phyloP scores from a whole-genome alignment of 2,888 invertebrate genomes.

The Idaea biselata region DNA sequence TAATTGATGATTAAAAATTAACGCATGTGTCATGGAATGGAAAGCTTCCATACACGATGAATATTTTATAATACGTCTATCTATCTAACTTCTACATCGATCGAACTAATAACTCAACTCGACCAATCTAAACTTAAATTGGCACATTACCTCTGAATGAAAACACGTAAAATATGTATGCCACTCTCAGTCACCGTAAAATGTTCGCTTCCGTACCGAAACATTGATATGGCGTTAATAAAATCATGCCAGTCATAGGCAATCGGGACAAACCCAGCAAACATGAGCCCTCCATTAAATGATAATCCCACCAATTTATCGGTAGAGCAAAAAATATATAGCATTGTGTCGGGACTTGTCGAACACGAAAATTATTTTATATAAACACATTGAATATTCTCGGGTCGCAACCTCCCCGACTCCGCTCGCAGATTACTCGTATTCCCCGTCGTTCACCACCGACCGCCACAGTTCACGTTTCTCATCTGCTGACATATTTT shows the following conservation, averaged over 20 bases:
- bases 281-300: constrained; percentile 81
- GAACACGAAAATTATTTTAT: constrained; percentile 80
- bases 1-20: constrained; percentile 56
- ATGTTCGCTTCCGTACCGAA: constrained; percentile 53
- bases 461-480: constrained; percentile 44
- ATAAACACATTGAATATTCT: constrained; percentile 79
- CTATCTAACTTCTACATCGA: constrained; percentile 45
- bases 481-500: constrained; percentile 79
- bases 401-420: constrained; percentile 61
- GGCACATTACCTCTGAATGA: constrained; percentile 61
- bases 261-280: constrained; percentile 72
- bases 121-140: constrained; percentile 59
- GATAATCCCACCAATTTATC: constrained; percentile 80
- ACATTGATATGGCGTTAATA: constrained; percentile 72
- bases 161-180: constrained; percentile 59
- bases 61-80: constrained; percentile 61
- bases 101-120: constrained; percentile 63
- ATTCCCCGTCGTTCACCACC: constrained; percentile 41
- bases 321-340: constrained; percentile 74
- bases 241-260: constrained; percentile 77
- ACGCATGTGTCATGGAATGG: constrained; percentile 56
- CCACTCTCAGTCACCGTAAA: constrained; percentile 46
- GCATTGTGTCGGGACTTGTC: constrained; percentile 77
- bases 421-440: constrained; percentile 58
- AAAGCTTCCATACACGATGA: constrained; percentile 53